Base-by-base conservation (phyloP, 2,888 invertebrate genomes). In the Escarpia spicata region DNA sequence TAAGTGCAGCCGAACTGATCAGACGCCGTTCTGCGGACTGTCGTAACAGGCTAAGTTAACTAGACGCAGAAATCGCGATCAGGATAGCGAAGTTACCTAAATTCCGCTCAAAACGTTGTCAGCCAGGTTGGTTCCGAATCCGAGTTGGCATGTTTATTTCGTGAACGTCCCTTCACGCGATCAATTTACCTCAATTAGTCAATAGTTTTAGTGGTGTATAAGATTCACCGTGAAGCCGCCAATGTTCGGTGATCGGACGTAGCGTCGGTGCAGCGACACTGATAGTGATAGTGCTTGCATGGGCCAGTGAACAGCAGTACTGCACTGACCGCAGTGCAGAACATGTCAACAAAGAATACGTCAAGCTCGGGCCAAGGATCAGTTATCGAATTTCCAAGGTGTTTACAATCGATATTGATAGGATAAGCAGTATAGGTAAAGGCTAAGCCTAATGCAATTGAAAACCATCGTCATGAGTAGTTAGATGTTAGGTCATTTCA, bases 101-200 rank as follows among this genome's bases (percentile, higher is more conserved):
- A 75, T 75, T 75, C 75, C n/a, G 75, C 75, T 75, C n/a, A 75
- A 75, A 75, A 75, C 75, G 75, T 75, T n/a, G 19, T n/a, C 75
- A n/a, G 75, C 19, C 75, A 15, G 75, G 75, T 75, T 6, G 6
- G 75, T 75, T 75, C 52, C 2, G 52, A 52, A 12, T 75, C 6
- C 4, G 19, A 75, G 75, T 60, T 60, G 60, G 26, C 19, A 19
- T 75, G 19, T 75, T 26, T 75, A 26, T 75, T n/a, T 75, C n/a
- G 75, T 19, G 75, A 26, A 19, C 75, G 75, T 52, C n/a, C 26
- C 75, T 6, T 75, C 75, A 75, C 75, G 26, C n/a, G n/a, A n/a
- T 75, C 75, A n/a, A 75, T 75, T 75, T 75, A 26, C 26, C 75
- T 15, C 75, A 75, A 15, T 75, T 19, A 15, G 2, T 75, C 75